Evolutionary conservation across 2,113 vertebrate genomes (phyloP), one percentile per base, ranked within the genome.

Genomic region (Pangasianodon hypophthalmus): DNA sequence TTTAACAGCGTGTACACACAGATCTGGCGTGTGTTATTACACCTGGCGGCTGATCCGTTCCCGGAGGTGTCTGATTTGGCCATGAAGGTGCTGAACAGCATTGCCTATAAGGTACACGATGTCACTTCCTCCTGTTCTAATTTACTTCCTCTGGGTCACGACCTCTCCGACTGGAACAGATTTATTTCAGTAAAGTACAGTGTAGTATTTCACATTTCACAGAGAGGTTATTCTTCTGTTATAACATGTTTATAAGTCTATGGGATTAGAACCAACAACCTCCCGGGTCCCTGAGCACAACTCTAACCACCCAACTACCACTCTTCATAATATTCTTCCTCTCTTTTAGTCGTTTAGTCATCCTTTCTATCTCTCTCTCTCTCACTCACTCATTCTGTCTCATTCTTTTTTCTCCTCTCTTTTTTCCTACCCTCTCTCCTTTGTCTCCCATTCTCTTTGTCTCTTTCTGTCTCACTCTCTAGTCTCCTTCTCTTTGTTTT

Each of bases 1-100:
- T 99, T 99, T 94, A 99, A 99, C 95, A 99, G 98, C 18, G 98
- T 99, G 50, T 99, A 99, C 94, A 99, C 98, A 13, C 98, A 99
- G 64, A 99, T 99, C 89, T 99, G 98, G 98, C 96, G 98, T 88
- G 97, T 99, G 0, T 94, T 99, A 52, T 95, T 99, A 1, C 98
- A 99, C 89, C 95, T 99, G 54, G 98, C 98, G 1, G 98, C 98
- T 0, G 98, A 99, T 86, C 98, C 98, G 13, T 99, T 98, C 7
- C 98, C 98, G 0, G 98, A 99, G 0, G 98, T 99, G 52, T 99
- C 98, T 0, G 98, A 99, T 91, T 87, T 99, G 95, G 98, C 98
- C 44, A 99, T 99, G 98, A 98, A 97, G 91, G 98, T 98, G 88
- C 97, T 99, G 92, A 99, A 99, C 95, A 97, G 97, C 91, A 98